Evolutionary conservation across 1,140 invertebrate genomes (phyloP).

Genomic region (Lordiphosa stackelbergi): DNA sequence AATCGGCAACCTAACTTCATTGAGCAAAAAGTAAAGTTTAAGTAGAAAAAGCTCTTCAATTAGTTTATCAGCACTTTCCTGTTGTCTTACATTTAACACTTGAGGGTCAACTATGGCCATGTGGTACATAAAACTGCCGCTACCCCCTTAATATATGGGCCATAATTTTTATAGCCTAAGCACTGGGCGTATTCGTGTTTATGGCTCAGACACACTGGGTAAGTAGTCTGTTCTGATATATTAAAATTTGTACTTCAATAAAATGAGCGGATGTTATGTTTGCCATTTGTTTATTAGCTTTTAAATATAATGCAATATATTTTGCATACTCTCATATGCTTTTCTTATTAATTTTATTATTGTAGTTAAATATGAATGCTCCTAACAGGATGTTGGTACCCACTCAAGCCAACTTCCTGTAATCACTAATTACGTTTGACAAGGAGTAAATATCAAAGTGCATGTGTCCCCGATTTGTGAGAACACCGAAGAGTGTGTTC

Average conservation of each 20-base stretch:
- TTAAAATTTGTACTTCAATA: constrained; percentile 37
- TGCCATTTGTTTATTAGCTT: constrained; percentile 55
- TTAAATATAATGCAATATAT: constrained; percentile 38
- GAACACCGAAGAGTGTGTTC: constrained; percentile 9
- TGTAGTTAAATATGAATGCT: constrained; percentile 11
- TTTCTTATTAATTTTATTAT: constrained; percentile 48
- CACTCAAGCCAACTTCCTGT: constrained; percentile 23
- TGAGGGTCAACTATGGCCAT: constrained; percentile 44
- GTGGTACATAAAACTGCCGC: constrained; percentile 46
- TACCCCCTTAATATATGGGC: constrained; percentile 37
- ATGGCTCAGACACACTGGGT: constrained; percentile 2
- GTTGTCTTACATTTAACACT: constrained; percentile 1
- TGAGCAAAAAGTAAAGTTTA: too few species aligned
- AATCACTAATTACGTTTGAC: constrained; percentile 37
- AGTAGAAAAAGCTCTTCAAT: too few species aligned
- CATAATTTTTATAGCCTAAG: constrained; percentile 31
- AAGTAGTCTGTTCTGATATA: neutral
- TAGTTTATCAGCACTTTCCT: too few species aligned
- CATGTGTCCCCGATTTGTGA: constrained; percentile 15
- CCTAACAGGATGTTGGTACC: neutral
- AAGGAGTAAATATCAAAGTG: constrained; percentile 30
- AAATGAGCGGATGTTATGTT: constrained; percentile 35
- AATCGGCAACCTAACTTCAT: too few species aligned
- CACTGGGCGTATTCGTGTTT: constrained; percentile 8
- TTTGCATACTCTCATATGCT: constrained; percentile 9